Base-by-base conservation (phyloP, 2,113 vertebrate genomes). In the Amphiprion ocellaris region DNA sequence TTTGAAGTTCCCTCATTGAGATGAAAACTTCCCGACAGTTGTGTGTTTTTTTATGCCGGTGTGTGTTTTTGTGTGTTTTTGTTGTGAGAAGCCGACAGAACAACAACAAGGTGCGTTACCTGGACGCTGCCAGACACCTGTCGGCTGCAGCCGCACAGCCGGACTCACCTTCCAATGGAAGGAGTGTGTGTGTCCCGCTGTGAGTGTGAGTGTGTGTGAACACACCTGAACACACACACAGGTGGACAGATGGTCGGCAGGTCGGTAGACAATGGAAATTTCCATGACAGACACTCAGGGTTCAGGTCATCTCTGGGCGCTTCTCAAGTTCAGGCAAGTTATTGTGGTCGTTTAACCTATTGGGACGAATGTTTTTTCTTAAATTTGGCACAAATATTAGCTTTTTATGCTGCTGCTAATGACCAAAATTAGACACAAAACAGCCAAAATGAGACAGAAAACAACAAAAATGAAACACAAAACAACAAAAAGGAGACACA, bases 61-160 rank as follows among this genome's bases (percentile, higher is more conserved):
- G 10, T 44, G 67, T 52, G 16, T 4, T 21, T 28, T 17, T 68
- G 10, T 44, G 67, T 52, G 16, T 4, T 21, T 28, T 17, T 21
- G 17, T 62, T 17, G 39, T 8, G 30, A 6, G 30, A 30, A 39
- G 82, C 65, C 52, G 71, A 76, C 76, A 21, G 44, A 82, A 74
- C 58, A 69, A 79, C 2, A 82, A 77, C 67, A 76, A 69, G 74
- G 76, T 47, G 47, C 15, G 61, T 67, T 69, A 60, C 55, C 83
- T 15, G 79, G 68, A 52, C 6, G 65, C 79, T 82, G 84, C 3
- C 77, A 81, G 85, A 74, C 88, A 85, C 79, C 88, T 87, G 87
- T 87, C 87, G 65, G 72, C 69, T 86, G 84, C 89, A 64, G 61
- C 12, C 21, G 15, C 49, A 33, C 85, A 47, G 76, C 52, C 79